Conservation (phyloP, 2,888 invertebrate genomes). For the Ochlodes sylvanus region DNA sequence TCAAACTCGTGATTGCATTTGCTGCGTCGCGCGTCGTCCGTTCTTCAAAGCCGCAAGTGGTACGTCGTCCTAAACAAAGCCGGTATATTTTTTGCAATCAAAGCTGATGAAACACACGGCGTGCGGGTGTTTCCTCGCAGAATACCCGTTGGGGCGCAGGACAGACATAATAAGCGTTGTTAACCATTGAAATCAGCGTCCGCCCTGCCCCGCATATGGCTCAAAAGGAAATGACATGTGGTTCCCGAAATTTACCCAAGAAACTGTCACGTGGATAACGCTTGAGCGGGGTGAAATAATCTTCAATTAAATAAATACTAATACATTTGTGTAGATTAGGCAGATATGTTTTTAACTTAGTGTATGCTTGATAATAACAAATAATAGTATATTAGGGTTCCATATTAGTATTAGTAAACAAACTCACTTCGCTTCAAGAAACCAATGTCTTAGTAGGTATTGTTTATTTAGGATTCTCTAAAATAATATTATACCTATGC, state of each 20-base stretch:
- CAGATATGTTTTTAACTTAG: background rate
- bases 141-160: slow-evolving; percentile 46
- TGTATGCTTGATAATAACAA: too few species aligned
- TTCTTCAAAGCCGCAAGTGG: too few species aligned
- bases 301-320: background rate
- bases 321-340: background rate
- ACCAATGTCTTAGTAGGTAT: too few species aligned
- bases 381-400: too few species aligned
- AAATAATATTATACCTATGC: too few species aligned
- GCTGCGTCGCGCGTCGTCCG: too few species aligned
- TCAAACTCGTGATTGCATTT: too few species aligned
- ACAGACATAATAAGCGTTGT: slow-evolving; percentile 56
- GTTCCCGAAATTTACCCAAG: slow-evolving; percentile 70
- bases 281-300: background rate
- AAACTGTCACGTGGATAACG: slow-evolving; percentile 55
- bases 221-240: slow-evolving; percentile 82
- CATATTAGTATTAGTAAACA: too few species aligned
- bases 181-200: slow-evolving; percentile 55
- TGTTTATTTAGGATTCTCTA: too few species aligned
- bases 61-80: slow-evolving; percentile 40
- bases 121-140: slow-evolving; percentile 36
- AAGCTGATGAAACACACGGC: slow-evolving; percentile 26
- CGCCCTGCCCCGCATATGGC: slow-evolving; percentile 64
- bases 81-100: slow-evolving; percentile 48
- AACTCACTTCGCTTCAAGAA: too few species aligned